Evolutionary conservation across 2,888 invertebrate genomes (phyloP), one percentile per base, ranked within the genome.

Genomic region (Unio pictorum): DNA sequence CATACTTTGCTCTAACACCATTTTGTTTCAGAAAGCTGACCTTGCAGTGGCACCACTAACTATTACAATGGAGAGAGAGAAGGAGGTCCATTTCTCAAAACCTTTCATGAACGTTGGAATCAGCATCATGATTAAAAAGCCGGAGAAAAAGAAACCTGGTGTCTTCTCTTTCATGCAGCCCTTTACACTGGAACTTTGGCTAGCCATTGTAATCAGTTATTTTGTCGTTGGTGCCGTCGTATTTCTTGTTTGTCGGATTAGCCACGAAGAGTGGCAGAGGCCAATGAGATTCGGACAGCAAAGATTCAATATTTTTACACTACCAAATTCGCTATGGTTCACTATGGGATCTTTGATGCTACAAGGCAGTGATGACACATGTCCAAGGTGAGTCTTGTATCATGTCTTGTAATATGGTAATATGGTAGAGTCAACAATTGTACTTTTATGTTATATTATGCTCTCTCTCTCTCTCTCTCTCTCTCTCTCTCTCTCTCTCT

Each of bases 81-180:
- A 95, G 78, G 96, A 97, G 76, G 96, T 99, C 82, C 98, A 98
- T 91, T 98, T 99, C 91, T 97, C 95, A 86, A 98, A 98, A 91
- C 98, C 99, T 8, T 99, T 98, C 92, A 96, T 99, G 94, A 95
- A 96, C 28, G 93, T 98, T 74, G 97, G 97, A 72, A 96, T 96
- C 87, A 97, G 97, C 83, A 95, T 98, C 83, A 96, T 96, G 95
- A 95, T 96, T 87, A 95, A 95, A 91, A 96, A 95, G 88, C 95
- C 95, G 23, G 93, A 95, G 81, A 96, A 96, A 91, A 95, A 96
- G 90, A 94, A 95, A 87, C 95, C 89, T 23, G 96, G 96, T 60
- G 97, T 99, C 54, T 99, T 99, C 91, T 98, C 98, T 88, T 99
- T 99, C 91, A 94, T 99, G 90, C 95, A 96, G 91, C 99, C 99